These are phyloP conservation scores for Panthera tigris DNA, from an alignment of 2,113 vertebrate genomes.

Conservation along the genomic window DNA sequence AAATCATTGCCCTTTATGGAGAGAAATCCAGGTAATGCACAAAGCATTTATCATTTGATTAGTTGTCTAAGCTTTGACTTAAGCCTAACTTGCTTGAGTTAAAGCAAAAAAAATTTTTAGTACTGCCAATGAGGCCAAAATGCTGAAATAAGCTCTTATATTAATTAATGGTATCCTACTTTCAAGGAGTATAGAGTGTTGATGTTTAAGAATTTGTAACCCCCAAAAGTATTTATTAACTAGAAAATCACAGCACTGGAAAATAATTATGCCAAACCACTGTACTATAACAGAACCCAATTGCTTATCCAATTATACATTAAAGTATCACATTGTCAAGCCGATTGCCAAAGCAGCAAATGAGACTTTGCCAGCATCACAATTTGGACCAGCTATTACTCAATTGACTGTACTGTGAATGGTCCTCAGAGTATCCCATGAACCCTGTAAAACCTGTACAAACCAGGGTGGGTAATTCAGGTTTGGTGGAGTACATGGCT, in stretches of 20 bases:
- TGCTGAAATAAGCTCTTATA: conserved; percentile 64
- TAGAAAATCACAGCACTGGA: conserved; percentile 79
- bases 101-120: conserved; percentile 25
- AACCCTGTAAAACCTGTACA: not conserved
- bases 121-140: conserved; percentile 39
- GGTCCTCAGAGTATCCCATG: not conserved
- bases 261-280: conserved; percentile 79
- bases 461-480: not conserved
- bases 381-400: conserved; percentile 35
- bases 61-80: conserved; percentile 14
- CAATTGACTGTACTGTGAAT: not conserved
- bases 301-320: conserved; percentile 72
- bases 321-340: conserved; percentile 71
- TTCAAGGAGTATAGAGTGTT: conserved; percentile 75
- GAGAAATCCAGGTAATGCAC: not conserved
- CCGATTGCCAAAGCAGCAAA: conserved; percentile 46
- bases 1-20: not conserved
- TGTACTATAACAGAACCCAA: conserved; percentile 73
- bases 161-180: conserved; percentile 71
- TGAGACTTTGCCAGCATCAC: conserved; percentile 6
- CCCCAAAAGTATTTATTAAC: conserved; percentile 75
- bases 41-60: not conserved
- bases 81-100: conserved; percentile 26
- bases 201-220: conserved; percentile 80
- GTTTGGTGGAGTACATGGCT: not conserved